Percentiles rank a stretch among this genome's conserved stretches.
Evolutionary conservation across 1,140 invertebrate genomes (phyloP).

Genomic region (Neelides sp.): DNA sequence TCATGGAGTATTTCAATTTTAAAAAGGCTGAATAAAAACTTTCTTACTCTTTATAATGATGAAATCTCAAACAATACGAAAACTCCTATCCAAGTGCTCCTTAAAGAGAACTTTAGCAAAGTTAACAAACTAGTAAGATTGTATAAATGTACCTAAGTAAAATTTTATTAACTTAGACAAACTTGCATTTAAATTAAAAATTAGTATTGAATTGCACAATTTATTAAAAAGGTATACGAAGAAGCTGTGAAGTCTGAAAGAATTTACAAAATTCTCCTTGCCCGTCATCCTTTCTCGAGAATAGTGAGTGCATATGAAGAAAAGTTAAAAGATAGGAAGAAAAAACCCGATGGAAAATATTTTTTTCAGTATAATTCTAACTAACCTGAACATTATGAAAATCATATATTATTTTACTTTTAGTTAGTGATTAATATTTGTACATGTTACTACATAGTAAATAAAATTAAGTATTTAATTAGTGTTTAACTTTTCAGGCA

Average conservation of each 20-base stretch:
- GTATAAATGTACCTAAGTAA: no score
- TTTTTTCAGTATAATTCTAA: conserved; percentile 28
- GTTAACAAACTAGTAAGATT: conserved; percentile 15
- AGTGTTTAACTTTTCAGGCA: conserved; percentile 9
- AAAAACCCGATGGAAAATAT: conserved; percentile 18
- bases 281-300: conserved; percentile 24
- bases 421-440: neutral
- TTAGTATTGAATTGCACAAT: no score
- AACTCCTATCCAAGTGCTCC: conserved; percentile 7
- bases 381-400: neutral
- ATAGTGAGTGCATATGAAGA: conserved; percentile 26
- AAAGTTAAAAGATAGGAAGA: conserved; percentile 21
- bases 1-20: conserved; percentile 23
- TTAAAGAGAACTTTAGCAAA: conserved; percentile 16
- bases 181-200: no score
- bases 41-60: neutral
- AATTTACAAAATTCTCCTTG: conserved; percentile 19
- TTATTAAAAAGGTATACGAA: conserved; percentile 14
- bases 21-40: conserved; percentile 3
- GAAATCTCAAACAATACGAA: neutral
- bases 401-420: neutral
- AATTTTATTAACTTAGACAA: no score
- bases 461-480: conserved; percentile 5
- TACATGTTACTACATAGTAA: neutral
- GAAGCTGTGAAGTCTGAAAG: conserved; percentile 3